These are phyloP conservation scores for Heterodera schachtii DNA, from an alignment of 1,140 invertebrate species.

Conservation along the genomic window DNA sequence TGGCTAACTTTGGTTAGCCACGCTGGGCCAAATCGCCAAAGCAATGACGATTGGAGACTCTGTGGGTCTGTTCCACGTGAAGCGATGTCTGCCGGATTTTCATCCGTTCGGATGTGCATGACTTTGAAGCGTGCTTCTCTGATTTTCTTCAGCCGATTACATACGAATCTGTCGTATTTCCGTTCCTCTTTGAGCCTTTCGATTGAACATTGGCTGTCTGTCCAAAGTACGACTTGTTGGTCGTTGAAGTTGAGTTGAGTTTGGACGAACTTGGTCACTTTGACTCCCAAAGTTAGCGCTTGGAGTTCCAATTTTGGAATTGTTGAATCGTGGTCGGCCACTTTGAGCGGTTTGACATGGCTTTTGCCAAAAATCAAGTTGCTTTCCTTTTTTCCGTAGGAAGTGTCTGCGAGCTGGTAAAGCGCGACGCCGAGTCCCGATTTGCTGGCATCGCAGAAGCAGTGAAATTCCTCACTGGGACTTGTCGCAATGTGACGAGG, in stretches of 20 bases:
- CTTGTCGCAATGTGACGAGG: background rate
- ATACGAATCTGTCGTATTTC: background rate
- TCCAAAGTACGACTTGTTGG: too few species aligned
- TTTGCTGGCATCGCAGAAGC: background rate
- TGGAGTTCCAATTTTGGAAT: too few species aligned
- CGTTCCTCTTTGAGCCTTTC: background rate
- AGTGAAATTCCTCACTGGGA: background rate
- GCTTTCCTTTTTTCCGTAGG: background rate
- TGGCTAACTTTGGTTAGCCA: background rate
- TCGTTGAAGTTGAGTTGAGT: too few species aligned
- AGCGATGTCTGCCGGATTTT: too few species aligned
- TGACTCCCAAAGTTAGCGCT: too few species aligned
- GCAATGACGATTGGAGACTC: too few species aligned
- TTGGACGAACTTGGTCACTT: too few species aligned
- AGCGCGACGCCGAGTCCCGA: background rate
- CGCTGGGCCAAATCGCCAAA: too few species aligned
- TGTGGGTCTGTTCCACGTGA: too few species aligned
- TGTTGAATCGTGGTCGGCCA: too few species aligned
- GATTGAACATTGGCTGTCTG: background rate
- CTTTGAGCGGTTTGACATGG: too few species aligned
- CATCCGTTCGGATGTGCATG: background rate
- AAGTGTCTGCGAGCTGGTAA: background rate
- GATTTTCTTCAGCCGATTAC: background rate
- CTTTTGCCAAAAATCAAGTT: too few species aligned
- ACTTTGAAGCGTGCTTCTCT: background rate